Evolutionary conservation across 2,113 vertebrate species (phyloP).

Genomic region (Globicephala melas): DNA sequence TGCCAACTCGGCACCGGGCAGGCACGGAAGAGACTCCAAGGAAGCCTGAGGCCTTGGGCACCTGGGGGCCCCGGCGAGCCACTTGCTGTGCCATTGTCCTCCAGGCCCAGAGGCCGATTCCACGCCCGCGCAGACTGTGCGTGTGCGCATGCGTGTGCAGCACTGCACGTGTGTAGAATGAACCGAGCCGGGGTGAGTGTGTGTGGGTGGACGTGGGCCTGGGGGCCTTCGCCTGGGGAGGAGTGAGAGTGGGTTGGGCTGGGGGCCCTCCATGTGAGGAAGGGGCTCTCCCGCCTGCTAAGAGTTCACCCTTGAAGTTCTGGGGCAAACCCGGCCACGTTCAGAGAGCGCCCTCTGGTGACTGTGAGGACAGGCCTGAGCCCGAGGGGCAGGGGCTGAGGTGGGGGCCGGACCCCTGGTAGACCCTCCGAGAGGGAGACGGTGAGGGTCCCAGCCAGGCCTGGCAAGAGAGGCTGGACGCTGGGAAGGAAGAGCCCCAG

Average conservation of each 20-base stretch:
- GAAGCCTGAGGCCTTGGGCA: not conserved
- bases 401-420: not conserved
- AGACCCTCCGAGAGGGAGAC: not conserved
- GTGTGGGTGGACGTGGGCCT: not conserved
- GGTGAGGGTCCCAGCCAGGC: not conserved
- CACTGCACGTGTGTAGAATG: not conserved
- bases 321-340: accelerated
- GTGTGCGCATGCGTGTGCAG: accelerated
- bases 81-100: not conserved
- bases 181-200: not conserved
- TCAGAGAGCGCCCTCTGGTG: constrained; percentile 48
- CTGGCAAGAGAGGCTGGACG: not conserved
- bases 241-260: too few species aligned
- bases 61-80: not conserved
- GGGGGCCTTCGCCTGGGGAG: not conserved
- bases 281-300: accelerated
- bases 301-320: not conserved
- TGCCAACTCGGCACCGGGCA: not conserved
- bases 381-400: accelerated
- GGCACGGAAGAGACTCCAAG: not conserved
- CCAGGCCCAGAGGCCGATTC: too few species aligned
- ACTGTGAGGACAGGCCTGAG: not conserved
- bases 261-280: accelerated
- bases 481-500: not conserved
- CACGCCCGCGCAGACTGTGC: too few species aligned